A percentile compares a stretch with the other conserved stretches of the same genome.
These are phyloP conservation scores for Phylloscopus trochilus DNA, from an alignment of 2,113 vertebrate species.

Conservation along the genomic window DNA sequence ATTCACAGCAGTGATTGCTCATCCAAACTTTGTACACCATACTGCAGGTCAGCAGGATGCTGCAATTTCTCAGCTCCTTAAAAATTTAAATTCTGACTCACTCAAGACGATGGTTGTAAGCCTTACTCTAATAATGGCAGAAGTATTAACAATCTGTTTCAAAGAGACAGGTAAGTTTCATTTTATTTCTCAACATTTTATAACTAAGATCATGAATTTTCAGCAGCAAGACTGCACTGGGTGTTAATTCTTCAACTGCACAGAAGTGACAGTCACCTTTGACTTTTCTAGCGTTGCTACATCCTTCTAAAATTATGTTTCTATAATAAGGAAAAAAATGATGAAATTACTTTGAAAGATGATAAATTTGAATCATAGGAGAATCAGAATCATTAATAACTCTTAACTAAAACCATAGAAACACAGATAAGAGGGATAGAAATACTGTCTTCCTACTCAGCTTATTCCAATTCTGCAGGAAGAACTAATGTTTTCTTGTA, in stretches of 20 bases:
- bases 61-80: background rate
- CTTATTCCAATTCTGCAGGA: background rate
- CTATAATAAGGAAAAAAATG: background rate
- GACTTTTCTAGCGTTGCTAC: background rate
- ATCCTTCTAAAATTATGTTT: background rate
- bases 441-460: background rate
- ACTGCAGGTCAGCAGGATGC: background rate
- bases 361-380: background rate
- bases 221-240: background rate
- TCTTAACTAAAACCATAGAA: background rate
- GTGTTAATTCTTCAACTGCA: background rate
- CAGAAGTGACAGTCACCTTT: background rate
- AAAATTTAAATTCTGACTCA: background rate
- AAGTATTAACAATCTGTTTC: background rate
- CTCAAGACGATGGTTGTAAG: background rate
- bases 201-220: background rate
- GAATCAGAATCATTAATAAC: background rate
- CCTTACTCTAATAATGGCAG: background rate
- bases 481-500: background rate
- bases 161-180: background rate
- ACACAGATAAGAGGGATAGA: background rate
- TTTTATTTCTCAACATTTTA: background rate
- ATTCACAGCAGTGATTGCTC: background rate
- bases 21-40: background rate
- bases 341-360: background rate